Percentiles rank a stretch among this genome's conserved stretches.
Evolutionary conservation across 2,888 invertebrate genomes (phyloP).

Genomic region (Galerucella calmariensis): DNA sequence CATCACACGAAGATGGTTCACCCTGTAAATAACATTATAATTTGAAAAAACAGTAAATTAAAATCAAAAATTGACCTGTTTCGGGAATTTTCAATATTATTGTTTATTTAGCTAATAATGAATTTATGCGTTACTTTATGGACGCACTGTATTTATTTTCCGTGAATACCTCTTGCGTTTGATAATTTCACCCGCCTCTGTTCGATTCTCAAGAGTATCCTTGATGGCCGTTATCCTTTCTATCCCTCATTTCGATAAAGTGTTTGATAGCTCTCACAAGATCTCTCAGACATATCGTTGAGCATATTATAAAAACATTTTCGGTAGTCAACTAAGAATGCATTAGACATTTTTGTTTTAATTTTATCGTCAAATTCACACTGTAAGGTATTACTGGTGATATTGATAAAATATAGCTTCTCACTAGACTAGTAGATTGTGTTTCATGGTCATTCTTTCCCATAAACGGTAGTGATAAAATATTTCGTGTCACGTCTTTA

Average conservation of each 20-base stretch:
- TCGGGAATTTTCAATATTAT: too few species aligned
- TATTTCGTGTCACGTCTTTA: constrained; percentile 67
- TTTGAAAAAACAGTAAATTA: too few species aligned
- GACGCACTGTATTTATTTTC: too few species aligned
- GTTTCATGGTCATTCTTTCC: constrained; percentile 59
- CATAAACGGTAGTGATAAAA: constrained; percentile 61
- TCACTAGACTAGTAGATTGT: constrained; percentile 50
- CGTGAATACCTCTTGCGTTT: background rate
- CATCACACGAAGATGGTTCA: too few species aligned
- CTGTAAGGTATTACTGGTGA: too few species aligned
- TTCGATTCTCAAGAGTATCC: constrained; percentile 52
- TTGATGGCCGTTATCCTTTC: constrained; percentile 56
- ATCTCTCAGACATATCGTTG: constrained; percentile 51
- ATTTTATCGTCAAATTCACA: too few species aligned
- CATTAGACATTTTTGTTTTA: too few species aligned
- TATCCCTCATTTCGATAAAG: constrained; percentile 56
- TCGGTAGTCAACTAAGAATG: constrained; percentile 17
- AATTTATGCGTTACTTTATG: too few species aligned
- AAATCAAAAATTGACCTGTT: too few species aligned
- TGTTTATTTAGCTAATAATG: too few species aligned
- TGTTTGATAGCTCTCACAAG: constrained; percentile 29
- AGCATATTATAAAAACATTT: constrained; percentile 52
- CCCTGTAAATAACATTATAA: too few species aligned
- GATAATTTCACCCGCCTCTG: constrained; percentile 42
- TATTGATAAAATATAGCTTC: too few species aligned